Percentiles rank a stretch among this genome's conserved stretches.
Evolutionary conservation across 1,140 invertebrate species (phyloP).

Genomic region (Sitobion miscanthi): DNA sequence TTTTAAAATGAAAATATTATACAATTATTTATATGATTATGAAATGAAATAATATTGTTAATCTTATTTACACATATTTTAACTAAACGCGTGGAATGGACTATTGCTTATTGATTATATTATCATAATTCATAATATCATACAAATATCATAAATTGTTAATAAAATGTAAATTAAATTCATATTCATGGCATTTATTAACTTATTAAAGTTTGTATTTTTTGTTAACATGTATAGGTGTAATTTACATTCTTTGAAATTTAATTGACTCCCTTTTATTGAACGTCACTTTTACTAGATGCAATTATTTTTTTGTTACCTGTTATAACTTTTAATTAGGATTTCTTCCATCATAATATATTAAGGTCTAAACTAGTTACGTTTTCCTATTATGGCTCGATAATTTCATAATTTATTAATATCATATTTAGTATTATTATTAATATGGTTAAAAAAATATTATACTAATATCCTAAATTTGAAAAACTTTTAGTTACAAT

Average conservation of each 20-base stretch:
- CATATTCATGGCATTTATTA: not conserved
- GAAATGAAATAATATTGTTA: not conserved
- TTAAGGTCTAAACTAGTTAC: not conserved
- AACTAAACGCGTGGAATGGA: not conserved
- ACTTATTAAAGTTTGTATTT: not conserved
- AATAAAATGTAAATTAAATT: not conserved
- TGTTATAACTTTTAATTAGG: not conserved
- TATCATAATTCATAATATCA: not conserved
- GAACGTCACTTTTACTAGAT: not conserved
- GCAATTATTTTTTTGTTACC: not conserved
- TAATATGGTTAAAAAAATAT: not conserved
- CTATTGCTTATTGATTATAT: not conserved
- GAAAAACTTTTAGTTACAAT: not conserved
- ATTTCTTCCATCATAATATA: not conserved
- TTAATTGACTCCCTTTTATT: not conserved
- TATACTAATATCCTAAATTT: not conserved
- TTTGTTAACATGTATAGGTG: not conserved
- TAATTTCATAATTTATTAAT: not conserved
- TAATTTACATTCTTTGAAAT: not conserved
- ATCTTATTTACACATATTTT: not conserved
- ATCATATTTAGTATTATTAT: not conserved
- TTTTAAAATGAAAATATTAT: not conserved
- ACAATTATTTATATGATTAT: not conserved
- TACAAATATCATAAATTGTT: not conserved
- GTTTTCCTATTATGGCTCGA: not conserved